phyloP scores from a whole-genome alignment of 1,140 invertebrate genomes.

The Caenorhabditis inopinata region DNA sequence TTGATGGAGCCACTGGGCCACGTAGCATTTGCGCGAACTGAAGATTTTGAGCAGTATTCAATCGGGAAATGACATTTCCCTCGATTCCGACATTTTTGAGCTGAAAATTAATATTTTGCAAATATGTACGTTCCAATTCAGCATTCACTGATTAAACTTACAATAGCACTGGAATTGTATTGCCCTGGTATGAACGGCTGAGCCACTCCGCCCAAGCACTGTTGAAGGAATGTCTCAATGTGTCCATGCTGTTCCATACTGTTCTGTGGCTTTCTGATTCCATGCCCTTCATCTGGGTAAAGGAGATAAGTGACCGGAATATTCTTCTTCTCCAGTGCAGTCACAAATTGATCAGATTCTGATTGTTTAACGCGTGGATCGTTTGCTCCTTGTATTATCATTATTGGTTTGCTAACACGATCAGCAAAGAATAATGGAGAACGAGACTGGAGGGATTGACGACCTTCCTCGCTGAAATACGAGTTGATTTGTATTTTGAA shows the following conservation, averaged over 20 bases:
- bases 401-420: slow-evolving; percentile 49
- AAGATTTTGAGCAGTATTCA: neutral
- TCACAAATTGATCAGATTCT: slow-evolving; percentile 62
- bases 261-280: slow-evolving; percentile 46
- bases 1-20: slow-evolving; percentile 11
- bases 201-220: slow-evolving; percentile 45
- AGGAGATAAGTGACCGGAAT: slow-evolving; percentile 53
- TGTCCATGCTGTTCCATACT: slow-evolving; percentile 44
- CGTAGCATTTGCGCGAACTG: neutral
- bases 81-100: slow-evolving; percentile 8
- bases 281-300: slow-evolving; percentile 52
- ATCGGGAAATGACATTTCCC: neutral
- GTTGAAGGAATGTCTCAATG: slow-evolving; percentile 46
- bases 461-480: slow-evolving; percentile 37
- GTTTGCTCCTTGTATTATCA: slow-evolving; percentile 53
- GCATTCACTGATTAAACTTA: neutral
- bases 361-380: slow-evolving; percentile 52
- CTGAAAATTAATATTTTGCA: neutral
- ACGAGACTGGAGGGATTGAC: slow-evolving; percentile 43
- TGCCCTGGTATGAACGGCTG: slow-evolving; percentile 42
- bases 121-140: too few relatives aligned
- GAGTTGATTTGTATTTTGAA: neutral
- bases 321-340: slow-evolving; percentile 55
- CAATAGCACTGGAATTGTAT: slow-evolving; percentile 49
- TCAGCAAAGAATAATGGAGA: slow-evolving; percentile 52